These are phyloP conservation scores for Stenolophus ochropezus DNA, from an alignment of 2,888 invertebrate genomes.

Conservation along the genomic window DNA sequence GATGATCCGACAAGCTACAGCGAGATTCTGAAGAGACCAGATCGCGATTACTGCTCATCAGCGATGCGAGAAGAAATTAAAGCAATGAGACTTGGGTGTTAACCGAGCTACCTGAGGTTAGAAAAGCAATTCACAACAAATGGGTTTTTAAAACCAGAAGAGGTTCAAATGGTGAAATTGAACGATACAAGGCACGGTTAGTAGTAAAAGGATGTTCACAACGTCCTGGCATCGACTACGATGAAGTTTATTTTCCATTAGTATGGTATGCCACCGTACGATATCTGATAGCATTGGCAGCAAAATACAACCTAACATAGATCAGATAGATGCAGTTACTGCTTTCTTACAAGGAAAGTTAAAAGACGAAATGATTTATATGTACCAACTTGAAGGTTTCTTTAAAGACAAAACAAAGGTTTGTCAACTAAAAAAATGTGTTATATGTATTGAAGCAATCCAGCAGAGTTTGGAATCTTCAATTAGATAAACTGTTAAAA, in stretches of 20 bases:
- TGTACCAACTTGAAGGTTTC: slow-evolving; percentile 32
- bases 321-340: slow-evolving; percentile 66
- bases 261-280: slow-evolving; percentile 63
- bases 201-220: slow-evolving; percentile 66
- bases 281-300: slow-evolving; percentile 64
- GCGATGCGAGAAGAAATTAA: neutral
- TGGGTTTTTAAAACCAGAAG: slow-evolving; percentile 61
- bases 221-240: slow-evolving; percentile 65
- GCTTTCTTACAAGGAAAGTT: slow-evolving; percentile 64
- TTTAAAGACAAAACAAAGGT: slow-evolving; percentile 48
- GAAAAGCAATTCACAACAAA: slow-evolving; percentile 59
- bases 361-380: slow-evolving; percentile 50
- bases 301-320: slow-evolving; percentile 61
- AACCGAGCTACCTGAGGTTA: slow-evolving; percentile 54
- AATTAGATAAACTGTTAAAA: slow-evolving; percentile 48
- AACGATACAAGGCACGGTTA: slow-evolving; percentile 63
- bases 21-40: neutral
- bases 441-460: slow-evolving; percentile 64
- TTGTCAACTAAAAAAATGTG: slow-evolving; percentile 61
- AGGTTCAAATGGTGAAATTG: neutral
- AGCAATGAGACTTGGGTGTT: slow-evolving; percentile 61
- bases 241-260: slow-evolving; percentile 66
- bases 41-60: neutral
- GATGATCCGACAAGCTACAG: neutral
- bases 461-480: slow-evolving; percentile 61